Evolutionary conservation across 1,140 invertebrate genomes (phyloP).

Genomic region (Pseudomyrmex pallidus): DNA sequence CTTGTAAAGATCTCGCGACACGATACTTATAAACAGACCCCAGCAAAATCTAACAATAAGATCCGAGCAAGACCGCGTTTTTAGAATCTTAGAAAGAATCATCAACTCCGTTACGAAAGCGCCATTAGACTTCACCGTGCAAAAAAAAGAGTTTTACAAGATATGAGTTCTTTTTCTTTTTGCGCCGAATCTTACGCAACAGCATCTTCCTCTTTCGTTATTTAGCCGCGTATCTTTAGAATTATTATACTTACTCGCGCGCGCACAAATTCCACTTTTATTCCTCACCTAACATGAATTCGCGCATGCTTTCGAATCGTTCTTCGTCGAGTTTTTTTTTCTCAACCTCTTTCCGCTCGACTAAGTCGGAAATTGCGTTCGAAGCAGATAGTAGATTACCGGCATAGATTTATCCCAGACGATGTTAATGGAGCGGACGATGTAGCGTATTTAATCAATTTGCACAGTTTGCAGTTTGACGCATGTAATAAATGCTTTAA

Average conservation of each 20-base stretch:
- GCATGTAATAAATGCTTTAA: slow-evolving; percentile 3
- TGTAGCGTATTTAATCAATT: slow-evolving; percentile 49
- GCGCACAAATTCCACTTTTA: slow-evolving; percentile 55
- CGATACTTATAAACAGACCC: neutral
- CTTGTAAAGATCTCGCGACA: neutral
- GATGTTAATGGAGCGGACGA: slow-evolving; percentile 20
- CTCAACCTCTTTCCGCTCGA: slow-evolving; percentile 57
- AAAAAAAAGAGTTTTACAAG: slow-evolving; percentile 75
- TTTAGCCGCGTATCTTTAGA: slow-evolving; percentile 48
- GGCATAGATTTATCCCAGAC: neutral
- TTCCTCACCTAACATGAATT: slow-evolving; percentile 35
- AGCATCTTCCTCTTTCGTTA: slow-evolving; percentile 79
- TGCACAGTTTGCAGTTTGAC: slow-evolving; percentile 12
- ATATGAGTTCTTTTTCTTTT: slow-evolving; percentile 69
- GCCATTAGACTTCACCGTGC: slow-evolving; percentile 67
- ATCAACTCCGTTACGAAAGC: slow-evolving; percentile 48
- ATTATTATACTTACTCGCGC: slow-evolving; percentile 38
- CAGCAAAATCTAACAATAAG: neutral
- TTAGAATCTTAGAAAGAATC: slow-evolving; percentile 11
- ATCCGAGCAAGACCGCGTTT: neutral
- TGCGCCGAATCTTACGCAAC: slow-evolving; percentile 75
- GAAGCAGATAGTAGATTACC: slow-evolving; percentile 15
- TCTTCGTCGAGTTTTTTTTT: slow-evolving; percentile 39
- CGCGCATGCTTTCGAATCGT: slow-evolving; percentile 15
- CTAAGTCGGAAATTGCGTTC: slow-evolving; percentile 46